Percentiles rank a stretch among this genome's conserved stretches.
Evolutionary conservation across 1,140 invertebrate genomes (phyloP).

Genomic region (Ylistrum balloti): DNA sequence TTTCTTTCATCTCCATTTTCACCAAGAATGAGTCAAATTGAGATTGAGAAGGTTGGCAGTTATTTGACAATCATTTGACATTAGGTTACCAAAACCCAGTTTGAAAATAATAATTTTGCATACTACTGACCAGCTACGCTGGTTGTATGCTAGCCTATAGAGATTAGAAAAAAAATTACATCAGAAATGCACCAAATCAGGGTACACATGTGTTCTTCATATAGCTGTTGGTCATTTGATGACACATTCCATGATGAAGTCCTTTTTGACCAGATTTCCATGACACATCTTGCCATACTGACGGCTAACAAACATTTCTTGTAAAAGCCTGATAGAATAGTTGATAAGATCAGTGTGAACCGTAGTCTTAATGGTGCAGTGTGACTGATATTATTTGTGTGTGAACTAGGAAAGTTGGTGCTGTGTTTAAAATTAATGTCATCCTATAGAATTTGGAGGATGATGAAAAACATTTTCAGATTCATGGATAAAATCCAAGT

Average conservation of each 20-base stretch:
- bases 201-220: neutral
- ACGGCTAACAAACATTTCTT: too few species aligned
- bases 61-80: constrained; percentile 1
- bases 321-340: neutral
- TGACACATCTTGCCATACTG: constrained; percentile 8
- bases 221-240: neutral
- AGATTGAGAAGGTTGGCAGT: neutral
- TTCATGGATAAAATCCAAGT: neutral
- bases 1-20: neutral
- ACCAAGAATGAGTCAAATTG: neutral
- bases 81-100: neutral
- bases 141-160: neutral
- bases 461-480: neutral
- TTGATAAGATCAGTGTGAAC: neutral
- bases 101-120: neutral
- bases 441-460: neutral
- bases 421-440: neutral
- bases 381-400: neutral
- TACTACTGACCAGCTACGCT: neutral
- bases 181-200: neutral
- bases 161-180: neutral
- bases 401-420: neutral
- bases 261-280: neutral
- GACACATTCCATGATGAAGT: constrained; percentile 30
- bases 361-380: neutral